These are phyloP conservation scores for Podocnemis expansa DNA, from an alignment of 2,113 vertebrate genomes.

Conservation along the genomic window DNA sequence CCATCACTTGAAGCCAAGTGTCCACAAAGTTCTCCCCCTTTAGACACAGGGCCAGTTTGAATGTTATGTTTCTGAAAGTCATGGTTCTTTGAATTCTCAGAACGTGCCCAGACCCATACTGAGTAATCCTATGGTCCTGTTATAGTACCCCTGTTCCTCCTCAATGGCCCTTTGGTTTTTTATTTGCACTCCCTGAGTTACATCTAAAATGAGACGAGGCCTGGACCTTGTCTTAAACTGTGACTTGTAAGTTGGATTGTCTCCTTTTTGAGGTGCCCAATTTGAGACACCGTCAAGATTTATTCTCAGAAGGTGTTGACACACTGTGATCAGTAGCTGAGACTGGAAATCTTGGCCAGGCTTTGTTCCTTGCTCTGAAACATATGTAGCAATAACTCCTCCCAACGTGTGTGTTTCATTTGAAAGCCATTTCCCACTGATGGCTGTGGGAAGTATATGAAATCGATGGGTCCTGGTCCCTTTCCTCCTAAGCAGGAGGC, in stretches of 20 bases:
- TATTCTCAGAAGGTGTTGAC: background rate
- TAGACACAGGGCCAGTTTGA: background rate
- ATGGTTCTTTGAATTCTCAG: background rate
- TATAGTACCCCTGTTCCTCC: background rate
- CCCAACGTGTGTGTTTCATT: background rate
- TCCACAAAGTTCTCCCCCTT: background rate
- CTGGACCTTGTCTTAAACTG: background rate
- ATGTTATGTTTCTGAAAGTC: background rate
- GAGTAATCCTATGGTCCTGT: background rate
- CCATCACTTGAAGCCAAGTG: conserved; percentile 10
- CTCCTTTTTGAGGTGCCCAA: background rate
- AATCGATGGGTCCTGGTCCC: background rate
- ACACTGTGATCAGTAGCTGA: background rate
- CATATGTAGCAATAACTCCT: background rate
- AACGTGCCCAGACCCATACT: background rate
- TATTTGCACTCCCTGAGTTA: background rate
- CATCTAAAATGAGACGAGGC: background rate
- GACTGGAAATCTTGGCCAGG: background rate
- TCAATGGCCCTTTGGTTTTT: background rate
- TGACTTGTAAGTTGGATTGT: background rate
- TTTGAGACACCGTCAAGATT: background rate
- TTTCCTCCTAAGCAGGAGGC: background rate
- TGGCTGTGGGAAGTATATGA: background rate
- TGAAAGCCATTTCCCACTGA: background rate
- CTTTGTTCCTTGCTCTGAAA: background rate